Base-by-base conservation (phyloP, 2,888 invertebrate genomes). In the Cybosia mesomella region DNA sequence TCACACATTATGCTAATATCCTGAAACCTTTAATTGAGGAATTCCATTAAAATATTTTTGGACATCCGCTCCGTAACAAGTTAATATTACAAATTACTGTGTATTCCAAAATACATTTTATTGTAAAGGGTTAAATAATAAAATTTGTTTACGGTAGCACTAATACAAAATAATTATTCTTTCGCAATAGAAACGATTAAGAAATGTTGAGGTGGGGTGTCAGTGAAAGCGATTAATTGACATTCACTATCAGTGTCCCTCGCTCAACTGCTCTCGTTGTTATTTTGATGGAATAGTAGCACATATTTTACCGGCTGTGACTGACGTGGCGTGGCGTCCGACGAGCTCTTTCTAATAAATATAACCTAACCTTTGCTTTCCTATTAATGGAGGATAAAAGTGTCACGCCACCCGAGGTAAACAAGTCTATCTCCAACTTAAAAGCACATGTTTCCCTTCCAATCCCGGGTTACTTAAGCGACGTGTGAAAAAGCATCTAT, bases 141-240 rank as follows among this genome's bases (percentile, higher is more conserved):
- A 28, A 55, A 18, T n/a, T 67, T n/a, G 63, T 53, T 55, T 66
- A 55, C 9, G 21, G 22, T 8, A 22, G 39, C 54, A 70, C 13
- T 68, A 55, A 64, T 72, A 72, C 68, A 62, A 73, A 79, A 79
- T 82, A 75, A 80, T 83, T 77, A 76, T 79, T 77, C 74, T 72
- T 82, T 75, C 66, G 77, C 73, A 80, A 77, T 80, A 69, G 63
- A 67, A 57, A 63, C 74, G 71, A 80, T 79, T 77, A 81, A 74
- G 68, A 75, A 74, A 75, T 71, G 32, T 62, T 59, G 60, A 24
- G 64, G 72, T 68, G 63, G 32, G 76, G 82, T 73, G 34, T 18
- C 55, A 68, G 57, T 76, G 66, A 55, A 8, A 62, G 77, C 68
- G 72, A 28, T 55, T 15, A 36, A 9, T 21, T 5, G 15, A 43